Conservation (phyloP, 2,113 vertebrate species). For the Caranx ignobilis region DNA sequence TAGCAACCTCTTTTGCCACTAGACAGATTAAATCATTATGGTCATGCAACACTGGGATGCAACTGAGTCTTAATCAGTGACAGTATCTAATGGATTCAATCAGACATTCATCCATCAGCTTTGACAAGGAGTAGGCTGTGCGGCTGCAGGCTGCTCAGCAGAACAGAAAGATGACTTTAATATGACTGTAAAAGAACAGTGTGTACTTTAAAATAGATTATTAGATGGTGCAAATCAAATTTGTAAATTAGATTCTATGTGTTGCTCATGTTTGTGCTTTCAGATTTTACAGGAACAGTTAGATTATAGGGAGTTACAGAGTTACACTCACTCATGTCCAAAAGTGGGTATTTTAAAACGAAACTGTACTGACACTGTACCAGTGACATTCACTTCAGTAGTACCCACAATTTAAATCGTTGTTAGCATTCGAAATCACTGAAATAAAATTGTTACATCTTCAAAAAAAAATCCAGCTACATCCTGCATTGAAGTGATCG, state of each 20-base stretch:
- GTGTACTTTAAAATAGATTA: background rate
- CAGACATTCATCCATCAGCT: slow-evolving; percentile 12
- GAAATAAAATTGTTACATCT: too few relatives aligned
- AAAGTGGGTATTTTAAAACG: too few relatives aligned
- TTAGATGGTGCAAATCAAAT: background rate
- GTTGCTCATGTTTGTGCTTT: too few relatives aligned
- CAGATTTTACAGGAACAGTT: too few relatives aligned
- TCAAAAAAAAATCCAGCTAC: too few relatives aligned
- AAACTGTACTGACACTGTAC: too few relatives aligned
- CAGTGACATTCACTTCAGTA: too few relatives aligned
- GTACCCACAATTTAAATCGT: too few relatives aligned
- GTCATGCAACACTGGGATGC: slow-evolving; percentile 9
- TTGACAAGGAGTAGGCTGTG: slow-evolving; percentile 12
- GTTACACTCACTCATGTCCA: too few relatives aligned
- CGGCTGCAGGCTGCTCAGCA: background rate
- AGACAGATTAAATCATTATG: slow-evolving; percentile 20
- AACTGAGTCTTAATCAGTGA: slow-evolving; percentile 35
- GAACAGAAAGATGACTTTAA: background rate
- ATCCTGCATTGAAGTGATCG: too few relatives aligned
- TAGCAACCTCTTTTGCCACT: slow-evolving; percentile 10
- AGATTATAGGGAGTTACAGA: too few relatives aligned
- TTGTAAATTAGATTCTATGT: background rate
- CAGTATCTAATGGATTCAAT: slow-evolving; percentile 29
- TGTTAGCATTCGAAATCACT: too few relatives aligned
- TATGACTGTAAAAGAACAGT: background rate